phyloP scores from a whole-genome alignment of 30 jellyfish, hydroid and myxozoan genomes.

The Clytia hemisphaerica region DNA sequence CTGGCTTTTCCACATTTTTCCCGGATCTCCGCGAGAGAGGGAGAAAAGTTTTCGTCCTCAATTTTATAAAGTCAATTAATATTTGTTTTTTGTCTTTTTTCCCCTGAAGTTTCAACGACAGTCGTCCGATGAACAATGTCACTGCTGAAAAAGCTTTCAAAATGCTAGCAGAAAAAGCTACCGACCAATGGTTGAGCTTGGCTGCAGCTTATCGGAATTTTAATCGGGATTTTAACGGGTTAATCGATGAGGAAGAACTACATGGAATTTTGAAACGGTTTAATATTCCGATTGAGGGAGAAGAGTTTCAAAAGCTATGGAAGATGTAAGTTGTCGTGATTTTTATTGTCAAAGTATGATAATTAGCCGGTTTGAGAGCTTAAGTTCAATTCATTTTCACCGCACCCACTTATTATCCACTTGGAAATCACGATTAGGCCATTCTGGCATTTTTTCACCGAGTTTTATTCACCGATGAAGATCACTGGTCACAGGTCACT shows the following conservation, averaged over 20 bases:
- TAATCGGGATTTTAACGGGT: conserved; percentile 48
- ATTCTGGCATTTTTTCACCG: too few species aligned
- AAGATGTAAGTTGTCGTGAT: conserved; percentile 31
- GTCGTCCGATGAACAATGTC: background rate
- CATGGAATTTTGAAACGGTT: conserved; percentile 30
- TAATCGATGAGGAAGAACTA: conserved; percentile 43
- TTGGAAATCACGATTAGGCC: too few species aligned
- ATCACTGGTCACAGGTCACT: too few species aligned
- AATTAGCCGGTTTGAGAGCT: too few species aligned
- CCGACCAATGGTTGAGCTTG: conserved; percentile 51
- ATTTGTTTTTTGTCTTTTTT: background rate
- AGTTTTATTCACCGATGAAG: too few species aligned
- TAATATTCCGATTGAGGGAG: conserved; percentile 27
- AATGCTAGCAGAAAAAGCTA: conserved; percentile 37
- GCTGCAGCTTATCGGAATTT: conserved; percentile 54
- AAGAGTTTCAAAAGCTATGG: conserved; percentile 46
- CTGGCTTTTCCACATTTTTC: too few species aligned
- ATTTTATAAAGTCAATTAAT: too few species aligned
- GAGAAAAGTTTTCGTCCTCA: too few species aligned
- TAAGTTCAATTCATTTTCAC: too few species aligned
- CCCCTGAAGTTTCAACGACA: background rate
- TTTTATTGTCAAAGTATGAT: too few species aligned
- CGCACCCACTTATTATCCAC: too few species aligned
- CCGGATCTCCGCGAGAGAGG: too few species aligned
- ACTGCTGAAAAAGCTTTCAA: conserved; percentile 54